Conservation (phyloP, 2,113 vertebrate species). For the Pycnonotus jocosus region DNA sequence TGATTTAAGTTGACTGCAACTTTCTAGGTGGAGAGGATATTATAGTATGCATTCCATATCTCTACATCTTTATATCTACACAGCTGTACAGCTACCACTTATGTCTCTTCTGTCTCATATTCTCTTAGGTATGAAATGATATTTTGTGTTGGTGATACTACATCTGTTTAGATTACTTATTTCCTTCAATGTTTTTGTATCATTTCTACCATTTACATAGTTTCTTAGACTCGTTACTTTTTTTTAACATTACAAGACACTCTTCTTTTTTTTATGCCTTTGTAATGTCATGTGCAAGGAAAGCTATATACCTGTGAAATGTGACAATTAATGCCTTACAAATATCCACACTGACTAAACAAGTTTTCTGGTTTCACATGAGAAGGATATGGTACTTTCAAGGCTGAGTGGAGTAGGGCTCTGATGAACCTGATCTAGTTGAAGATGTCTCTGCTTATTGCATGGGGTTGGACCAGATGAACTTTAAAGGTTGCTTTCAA, state of each 20-base stretch:
- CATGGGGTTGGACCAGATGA: background rate
- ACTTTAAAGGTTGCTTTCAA: background rate
- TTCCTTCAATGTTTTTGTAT: background rate
- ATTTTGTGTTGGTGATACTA: background rate
- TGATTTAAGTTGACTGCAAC: background rate
- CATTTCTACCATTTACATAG: background rate
- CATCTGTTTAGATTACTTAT: background rate
- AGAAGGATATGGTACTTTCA: background rate
- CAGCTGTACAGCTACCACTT: background rate
- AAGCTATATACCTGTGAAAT: background rate
- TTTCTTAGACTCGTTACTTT: background rate
- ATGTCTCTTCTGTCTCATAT: background rate
- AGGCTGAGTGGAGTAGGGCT: background rate
- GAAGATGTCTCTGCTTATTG: background rate
- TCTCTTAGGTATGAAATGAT: background rate
- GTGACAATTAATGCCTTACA: background rate
- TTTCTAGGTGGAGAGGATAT: background rate
- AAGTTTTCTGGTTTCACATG: background rate
- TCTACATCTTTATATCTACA: background rate
- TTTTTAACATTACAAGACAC: background rate
- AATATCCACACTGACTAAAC: background rate
- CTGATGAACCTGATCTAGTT: background rate
- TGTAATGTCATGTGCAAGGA: background rate
- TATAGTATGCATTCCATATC: background rate
- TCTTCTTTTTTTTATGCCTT: background rate